Evolutionary conservation across 2,888 invertebrate species (phyloP).

Genomic region (Synergus japonicus): DNA sequence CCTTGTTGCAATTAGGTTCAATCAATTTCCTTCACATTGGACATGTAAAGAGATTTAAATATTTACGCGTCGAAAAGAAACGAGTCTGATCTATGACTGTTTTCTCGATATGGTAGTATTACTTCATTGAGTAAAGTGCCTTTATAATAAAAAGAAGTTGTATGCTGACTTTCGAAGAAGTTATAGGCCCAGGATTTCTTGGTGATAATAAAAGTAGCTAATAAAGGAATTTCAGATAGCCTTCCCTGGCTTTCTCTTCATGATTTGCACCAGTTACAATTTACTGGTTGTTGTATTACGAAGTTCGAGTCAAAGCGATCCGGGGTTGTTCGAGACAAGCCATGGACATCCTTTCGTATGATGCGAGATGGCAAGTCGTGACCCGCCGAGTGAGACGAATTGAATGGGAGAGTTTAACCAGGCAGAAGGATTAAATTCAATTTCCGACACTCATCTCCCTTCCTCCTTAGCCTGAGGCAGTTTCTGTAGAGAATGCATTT

Average conservation of each 20-base stretch:
- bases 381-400: conserved; percentile 65
- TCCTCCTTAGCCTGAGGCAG: background rate
- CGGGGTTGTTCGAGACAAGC: background rate
- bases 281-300: background rate
- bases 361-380: conserved; percentile 49
- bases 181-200: no score
- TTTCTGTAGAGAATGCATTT: background rate
- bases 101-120: no score
- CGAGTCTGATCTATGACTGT: background rate
- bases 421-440: conserved; percentile 65
- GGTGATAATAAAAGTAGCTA: no score
- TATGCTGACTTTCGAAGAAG: no score
- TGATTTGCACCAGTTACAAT: background rate
- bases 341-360: conserved; percentile 15
- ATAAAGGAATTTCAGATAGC: no score
- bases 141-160: no score
- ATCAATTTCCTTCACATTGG: background rate
- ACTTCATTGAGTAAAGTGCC: no score
- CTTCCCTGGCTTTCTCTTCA: background rate
- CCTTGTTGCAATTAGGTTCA: background rate
- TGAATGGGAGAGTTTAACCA: conserved; percentile 51
- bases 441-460: conserved; percentile 52
- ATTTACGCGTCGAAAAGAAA: background rate
- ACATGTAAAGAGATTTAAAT: background rate
- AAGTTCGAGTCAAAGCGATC: background rate